Evolutionary conservation across 2,113 vertebrate species (phyloP), one percentile per base, ranked within the genome.

Genomic region (Peromyscus maniculatus): DNA sequence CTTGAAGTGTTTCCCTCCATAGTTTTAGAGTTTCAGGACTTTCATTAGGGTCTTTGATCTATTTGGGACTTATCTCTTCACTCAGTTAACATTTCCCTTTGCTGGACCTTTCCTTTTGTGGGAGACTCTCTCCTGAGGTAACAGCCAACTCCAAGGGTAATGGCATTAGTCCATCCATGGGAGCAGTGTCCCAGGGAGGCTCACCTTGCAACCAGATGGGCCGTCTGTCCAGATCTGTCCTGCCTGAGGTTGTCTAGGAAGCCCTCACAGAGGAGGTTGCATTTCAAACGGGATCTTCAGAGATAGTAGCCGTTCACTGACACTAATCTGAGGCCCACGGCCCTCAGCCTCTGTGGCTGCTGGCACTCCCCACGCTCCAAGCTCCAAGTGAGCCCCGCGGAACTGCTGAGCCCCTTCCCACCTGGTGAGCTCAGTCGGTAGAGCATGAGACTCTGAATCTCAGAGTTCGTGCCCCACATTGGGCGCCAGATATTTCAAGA

Each of bases 381-480:
- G 55, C 55, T 55, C 55, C 55, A 55, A 55, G 55, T 55, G 55
- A 55, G 55, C 55, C 55, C 55, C 2, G 55, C 1, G 55, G 55
- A 55, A 55, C 55, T 55, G 55, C 55, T 3, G 55, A 55, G 13
- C 55, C 55, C 55, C 39, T 43, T 55, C 13, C 55, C 13, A 15
- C 55, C 55, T 55, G 55, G 55, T 55, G 13, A 55, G 59, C 19
- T 98, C 98, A 98, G 98, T 98, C 94, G 97, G 98, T 98, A 98
- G 98, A 98, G 98, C 98, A 98, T 98, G 97, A 98, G 98, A 98
- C 98, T 98, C 98, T 98, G 98, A 98, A 98, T 98, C 97, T 98
- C 98, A 98, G 97, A 97, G 59, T 99, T 99, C 99, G 99, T 99
- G 99, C 99, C 99, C 99, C 99, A 99, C 99, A 98, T 99, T 99